Percentiles rank a stretch among this genome's conserved stretches.
Evolutionary conservation across 2,797 vertebrate species (phyloP).

Genomic region (Macropodus opercularis): DNA sequence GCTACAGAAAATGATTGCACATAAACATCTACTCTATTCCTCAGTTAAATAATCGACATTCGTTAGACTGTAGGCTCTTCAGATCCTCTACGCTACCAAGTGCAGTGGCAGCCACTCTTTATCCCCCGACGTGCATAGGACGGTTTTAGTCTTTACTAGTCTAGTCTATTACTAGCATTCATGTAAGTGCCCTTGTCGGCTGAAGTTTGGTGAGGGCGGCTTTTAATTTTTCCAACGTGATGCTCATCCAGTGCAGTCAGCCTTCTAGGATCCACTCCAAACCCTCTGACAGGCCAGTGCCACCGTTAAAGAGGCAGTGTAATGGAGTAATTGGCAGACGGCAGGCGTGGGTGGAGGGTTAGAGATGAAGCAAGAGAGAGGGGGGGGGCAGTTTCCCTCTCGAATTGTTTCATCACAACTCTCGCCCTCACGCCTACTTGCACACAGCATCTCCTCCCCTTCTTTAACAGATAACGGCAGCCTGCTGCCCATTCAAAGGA

Average conservation of each 20-base stretch:
- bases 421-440: slow-evolving; percentile 24
- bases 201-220: slow-evolving; percentile 25
- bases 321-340: slow-evolving; percentile 66
- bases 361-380: slow-evolving; percentile 8
- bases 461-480: slow-evolving; percentile 27
- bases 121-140: neutral
- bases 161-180: slow-evolving; percentile 5
- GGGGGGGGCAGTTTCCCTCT: slow-evolving; percentile 26
- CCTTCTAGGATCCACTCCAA: slow-evolving; percentile 64
- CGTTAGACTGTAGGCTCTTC: neutral
- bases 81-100: neutral
- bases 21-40: too few species aligned
- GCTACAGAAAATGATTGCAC: too few species aligned
- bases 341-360: slow-evolving; percentile 21
- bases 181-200: slow-evolving; percentile 18
- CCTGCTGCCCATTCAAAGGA: slow-evolving; percentile 42
- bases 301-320: slow-evolving; percentile 56
- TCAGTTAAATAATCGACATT: neutral
- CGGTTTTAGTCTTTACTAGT: neutral
- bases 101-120: neutral
- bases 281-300: slow-evolving; percentile 54
- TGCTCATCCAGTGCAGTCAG: slow-evolving; percentile 36
- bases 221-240: slow-evolving; percentile 32
- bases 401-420: slow-evolving; percentile 53
- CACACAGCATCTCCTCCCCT: slow-evolving; percentile 17